Conservation (phyloP, 1,140 invertebrate species). For the Bemisia tabaci region DNA sequence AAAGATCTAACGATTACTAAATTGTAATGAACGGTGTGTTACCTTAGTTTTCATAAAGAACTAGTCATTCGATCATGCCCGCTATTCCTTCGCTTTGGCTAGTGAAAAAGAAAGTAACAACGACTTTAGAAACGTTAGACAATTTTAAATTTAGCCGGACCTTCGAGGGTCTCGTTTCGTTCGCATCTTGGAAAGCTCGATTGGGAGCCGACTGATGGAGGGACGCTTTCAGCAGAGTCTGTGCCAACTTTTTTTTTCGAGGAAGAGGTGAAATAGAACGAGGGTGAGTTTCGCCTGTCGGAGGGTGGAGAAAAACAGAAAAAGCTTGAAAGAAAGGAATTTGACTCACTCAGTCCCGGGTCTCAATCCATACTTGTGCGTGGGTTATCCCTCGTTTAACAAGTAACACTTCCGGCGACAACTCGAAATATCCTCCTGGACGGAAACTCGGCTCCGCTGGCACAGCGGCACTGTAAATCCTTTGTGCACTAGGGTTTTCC, state of each 20-base stretch:
- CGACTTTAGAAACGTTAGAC: neutral
- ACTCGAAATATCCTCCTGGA: no score
- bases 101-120: neutral
- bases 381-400: neutral
- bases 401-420: neutral
- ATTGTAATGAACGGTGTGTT: neutral
- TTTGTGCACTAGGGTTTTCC: no score
- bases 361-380: neutral
- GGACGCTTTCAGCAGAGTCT: neutral
- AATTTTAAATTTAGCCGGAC: no score
- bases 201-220: no score
- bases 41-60: neutral
- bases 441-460: no score
- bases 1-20: neutral
- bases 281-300: neutral
- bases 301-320: neutral
- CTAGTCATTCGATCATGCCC: neutral
- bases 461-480: no score
- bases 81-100: neutral
- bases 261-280: neutral
- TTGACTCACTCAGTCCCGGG: neutral
- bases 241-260: neutral
- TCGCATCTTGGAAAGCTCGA: no score
- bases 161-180: no score
- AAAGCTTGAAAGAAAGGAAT: neutral